These are phyloP conservation scores for Daboia siamensis DNA, from an alignment of 2,113 vertebrate species.

Conservation along the genomic window DNA sequence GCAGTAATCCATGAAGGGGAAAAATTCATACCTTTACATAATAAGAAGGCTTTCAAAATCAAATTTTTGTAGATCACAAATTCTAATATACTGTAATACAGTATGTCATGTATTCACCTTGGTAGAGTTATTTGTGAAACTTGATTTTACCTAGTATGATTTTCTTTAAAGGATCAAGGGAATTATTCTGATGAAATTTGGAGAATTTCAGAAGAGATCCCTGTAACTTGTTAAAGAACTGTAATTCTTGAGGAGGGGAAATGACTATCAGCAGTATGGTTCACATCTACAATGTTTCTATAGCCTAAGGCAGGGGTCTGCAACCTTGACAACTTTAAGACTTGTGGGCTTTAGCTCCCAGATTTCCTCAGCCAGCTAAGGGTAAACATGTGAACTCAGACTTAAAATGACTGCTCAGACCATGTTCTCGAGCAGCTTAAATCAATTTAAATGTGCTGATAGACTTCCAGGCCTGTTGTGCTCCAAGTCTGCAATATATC, in stretches of 20 bases:
- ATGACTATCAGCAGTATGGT: neutral
- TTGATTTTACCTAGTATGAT: neutral
- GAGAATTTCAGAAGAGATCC: neutral
- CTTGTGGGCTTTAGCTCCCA: too few relatives aligned
- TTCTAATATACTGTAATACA: neutral
- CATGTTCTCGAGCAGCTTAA: neutral
- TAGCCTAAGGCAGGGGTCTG: neutral
- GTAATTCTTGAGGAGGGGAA: neutral
- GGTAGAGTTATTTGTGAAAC: neutral
- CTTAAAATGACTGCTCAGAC: neutral
- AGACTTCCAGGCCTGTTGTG: neutral
- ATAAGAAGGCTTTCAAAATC: neutral
- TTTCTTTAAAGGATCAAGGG: neutral
- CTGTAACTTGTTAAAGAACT: neutral
- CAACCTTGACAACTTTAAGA: too few relatives aligned
- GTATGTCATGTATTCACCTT: neutral
- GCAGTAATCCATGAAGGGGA: too few relatives aligned
- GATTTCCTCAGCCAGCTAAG: too few relatives aligned
- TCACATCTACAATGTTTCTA: neutral
- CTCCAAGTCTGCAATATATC: neutral
- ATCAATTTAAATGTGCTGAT: neutral
- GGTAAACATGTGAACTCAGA: neutral
- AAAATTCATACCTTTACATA: neutral
- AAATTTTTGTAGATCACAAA: neutral
- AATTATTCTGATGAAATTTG: neutral